phyloP scores from a whole-genome alignment of 2,113 vertebrate species.

The Vanacampus margaritifer region DNA sequence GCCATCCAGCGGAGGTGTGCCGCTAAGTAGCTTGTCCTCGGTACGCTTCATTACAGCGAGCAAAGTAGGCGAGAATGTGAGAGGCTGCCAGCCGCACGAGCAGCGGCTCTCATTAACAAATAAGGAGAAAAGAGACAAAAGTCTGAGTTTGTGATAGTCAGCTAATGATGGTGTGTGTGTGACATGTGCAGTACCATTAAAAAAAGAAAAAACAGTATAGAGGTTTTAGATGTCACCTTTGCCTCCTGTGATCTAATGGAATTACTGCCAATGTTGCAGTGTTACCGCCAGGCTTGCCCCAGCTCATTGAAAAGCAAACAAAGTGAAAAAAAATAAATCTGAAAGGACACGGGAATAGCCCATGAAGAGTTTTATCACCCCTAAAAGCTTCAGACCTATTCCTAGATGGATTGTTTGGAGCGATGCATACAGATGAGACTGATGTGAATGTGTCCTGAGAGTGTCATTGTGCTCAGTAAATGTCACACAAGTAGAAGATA shows the following conservation, averaged over 20 bases:
- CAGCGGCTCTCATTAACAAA: slow-evolving; percentile 57
- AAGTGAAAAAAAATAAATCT: slow-evolving; percentile 17
- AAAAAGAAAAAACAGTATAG: slow-evolving; percentile 6
- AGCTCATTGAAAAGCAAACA: slow-evolving; percentile 35
- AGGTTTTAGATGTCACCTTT: slow-evolving; percentile 16
- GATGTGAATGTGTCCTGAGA: slow-evolving; percentile 72
- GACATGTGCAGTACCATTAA: slow-evolving; percentile 13
- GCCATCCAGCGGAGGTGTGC: slow-evolving; percentile 43
- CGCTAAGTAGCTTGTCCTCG: slow-evolving; percentile 59
- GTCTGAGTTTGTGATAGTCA: slow-evolving; percentile 35
- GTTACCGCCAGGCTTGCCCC: not conserved
- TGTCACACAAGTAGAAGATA: slow-evolving; percentile 68
- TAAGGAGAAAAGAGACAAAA: slow-evolving; percentile 20
- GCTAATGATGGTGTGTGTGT: slow-evolving; percentile 31
- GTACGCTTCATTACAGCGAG: slow-evolving; percentile 52
- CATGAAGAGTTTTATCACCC: slow-evolving; percentile 65
- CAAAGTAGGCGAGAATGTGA: slow-evolving; percentile 49
- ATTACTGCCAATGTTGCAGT: not conserved
- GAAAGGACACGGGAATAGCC: slow-evolving; percentile 45
- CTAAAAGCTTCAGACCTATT: slow-evolving; percentile 69
- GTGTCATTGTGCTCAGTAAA: slow-evolving; percentile 72
- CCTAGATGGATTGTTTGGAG: slow-evolving; percentile 65
- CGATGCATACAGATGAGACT: slow-evolving; percentile 63
- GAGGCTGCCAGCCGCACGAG: slow-evolving; percentile 38
- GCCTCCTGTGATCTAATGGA: not conserved